Evolutionary conservation across 2,113 vertebrate species (phyloP).

Genomic region (Sylvietta virens): DNA sequence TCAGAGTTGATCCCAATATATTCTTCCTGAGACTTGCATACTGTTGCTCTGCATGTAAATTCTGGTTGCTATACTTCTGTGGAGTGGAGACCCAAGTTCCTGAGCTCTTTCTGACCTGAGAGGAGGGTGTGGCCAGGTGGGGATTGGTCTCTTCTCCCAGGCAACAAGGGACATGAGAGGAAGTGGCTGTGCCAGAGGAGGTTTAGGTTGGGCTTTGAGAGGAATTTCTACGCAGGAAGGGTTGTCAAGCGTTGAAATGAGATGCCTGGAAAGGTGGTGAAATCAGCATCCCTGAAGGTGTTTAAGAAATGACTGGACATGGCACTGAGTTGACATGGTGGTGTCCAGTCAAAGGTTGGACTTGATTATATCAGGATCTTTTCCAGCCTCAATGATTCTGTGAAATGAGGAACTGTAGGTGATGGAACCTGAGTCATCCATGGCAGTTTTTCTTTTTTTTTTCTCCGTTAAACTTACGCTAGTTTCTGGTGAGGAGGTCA

Average conservation of each 20-base stretch:
- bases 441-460: no score
- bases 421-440: neutral
- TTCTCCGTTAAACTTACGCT: neutral
- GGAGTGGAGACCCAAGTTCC: neutral
- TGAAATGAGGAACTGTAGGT: neutral
- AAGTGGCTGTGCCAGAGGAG: neutral
- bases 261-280: neutral
- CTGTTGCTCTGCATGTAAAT: neutral
- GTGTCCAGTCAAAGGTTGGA: neutral
- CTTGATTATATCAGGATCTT: neutral
- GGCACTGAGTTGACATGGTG: neutral
- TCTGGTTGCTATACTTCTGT: neutral
- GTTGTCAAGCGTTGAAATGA: neutral
- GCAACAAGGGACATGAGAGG: neutral
- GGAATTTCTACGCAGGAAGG: neutral
- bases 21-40: neutral
- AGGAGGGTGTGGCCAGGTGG: neutral
- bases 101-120: neutral
- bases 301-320: neutral
- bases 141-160: neutral
- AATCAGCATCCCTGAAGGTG: neutral
- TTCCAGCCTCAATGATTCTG: neutral
- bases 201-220: neutral
- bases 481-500: neutral
- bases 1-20: neutral